Conservation (phyloP, 2,113 vertebrate genomes). For the Aegypius monachus region DNA sequence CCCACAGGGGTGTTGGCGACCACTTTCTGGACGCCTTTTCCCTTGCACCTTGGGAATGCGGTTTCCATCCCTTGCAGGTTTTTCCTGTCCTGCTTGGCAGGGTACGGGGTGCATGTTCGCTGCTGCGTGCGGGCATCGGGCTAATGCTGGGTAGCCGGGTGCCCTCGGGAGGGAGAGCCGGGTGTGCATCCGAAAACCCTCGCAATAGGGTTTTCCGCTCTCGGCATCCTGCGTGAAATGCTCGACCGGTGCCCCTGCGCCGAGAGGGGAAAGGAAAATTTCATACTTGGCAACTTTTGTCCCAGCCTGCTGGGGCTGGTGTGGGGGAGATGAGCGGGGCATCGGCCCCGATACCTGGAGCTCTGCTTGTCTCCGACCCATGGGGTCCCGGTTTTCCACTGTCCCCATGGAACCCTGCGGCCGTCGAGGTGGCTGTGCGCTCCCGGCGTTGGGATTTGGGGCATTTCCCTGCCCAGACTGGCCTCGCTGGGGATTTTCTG, state of each 20-base stretch:
- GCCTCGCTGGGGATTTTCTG: background rate
- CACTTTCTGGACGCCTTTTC: background rate
- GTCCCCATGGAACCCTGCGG: background rate
- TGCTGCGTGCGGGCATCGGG: background rate
- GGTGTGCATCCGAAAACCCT: background rate
- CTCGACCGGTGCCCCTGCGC: fast-evolving
- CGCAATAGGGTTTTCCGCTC: background rate
- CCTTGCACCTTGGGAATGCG: background rate
- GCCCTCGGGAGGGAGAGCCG: background rate
- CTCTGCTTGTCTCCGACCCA: background rate
- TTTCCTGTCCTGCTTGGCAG: background rate
- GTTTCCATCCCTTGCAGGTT: background rate
- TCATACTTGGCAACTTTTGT: background rate
- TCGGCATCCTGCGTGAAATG: fast-evolving
- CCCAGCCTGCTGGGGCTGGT: background rate
- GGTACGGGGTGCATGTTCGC: fast-evolving
- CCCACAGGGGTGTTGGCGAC: background rate
- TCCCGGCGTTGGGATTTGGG: background rate
- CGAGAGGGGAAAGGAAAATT: background rate
- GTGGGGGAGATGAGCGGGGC: background rate
- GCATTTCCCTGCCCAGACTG: background rate
- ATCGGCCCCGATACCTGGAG: fast-evolving
- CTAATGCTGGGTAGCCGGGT: background rate
- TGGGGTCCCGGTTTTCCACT: background rate
- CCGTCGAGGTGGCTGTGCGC: fast-evolving